These are phyloP conservation scores for Agriopis marginaria DNA, from an alignment of 2,888 invertebrate species.

Conservation along the genomic window DNA sequence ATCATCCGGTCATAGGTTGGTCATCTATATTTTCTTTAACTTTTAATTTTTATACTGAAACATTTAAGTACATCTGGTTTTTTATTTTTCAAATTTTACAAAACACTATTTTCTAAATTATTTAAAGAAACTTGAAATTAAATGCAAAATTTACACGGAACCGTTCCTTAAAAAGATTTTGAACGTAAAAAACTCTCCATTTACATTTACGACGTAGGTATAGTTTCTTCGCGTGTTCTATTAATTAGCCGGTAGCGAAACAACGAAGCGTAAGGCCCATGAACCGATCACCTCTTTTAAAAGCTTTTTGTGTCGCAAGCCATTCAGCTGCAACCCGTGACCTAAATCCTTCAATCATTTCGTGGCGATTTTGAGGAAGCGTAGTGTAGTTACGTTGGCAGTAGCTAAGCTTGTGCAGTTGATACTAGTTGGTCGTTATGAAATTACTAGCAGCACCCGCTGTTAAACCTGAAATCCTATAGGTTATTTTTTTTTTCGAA, in stretches of 20 bases:
- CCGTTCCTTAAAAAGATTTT: constrained; percentile 8
- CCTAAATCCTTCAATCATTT: constrained; percentile 79
- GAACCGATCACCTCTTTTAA: constrained; percentile 66
- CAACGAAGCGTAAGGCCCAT: constrained; percentile 60
- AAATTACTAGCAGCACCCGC: too few relatives aligned
- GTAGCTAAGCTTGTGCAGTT: constrained; percentile 28
- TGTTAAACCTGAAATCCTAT: too few relatives aligned
- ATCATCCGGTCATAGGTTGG: too few relatives aligned
- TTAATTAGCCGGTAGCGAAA: constrained; percentile 69
- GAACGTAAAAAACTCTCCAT: constrained; percentile 4
- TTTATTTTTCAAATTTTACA: too few relatives aligned
- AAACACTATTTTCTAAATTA: not conserved
- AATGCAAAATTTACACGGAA: constrained; percentile 12
- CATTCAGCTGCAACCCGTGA: constrained; percentile 70
- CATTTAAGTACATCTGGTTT: too few relatives aligned
- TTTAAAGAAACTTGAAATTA: not conserved
- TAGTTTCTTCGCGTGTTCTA: constrained; percentile 39
- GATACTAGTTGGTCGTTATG: too few relatives aligned
- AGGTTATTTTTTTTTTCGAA: too few relatives aligned
- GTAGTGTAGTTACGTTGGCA: constrained; percentile 10
- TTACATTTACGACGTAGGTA: constrained; percentile 28
- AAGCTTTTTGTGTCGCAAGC: constrained; percentile 64
- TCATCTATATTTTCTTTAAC: too few relatives aligned
- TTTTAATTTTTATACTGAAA: too few relatives aligned
- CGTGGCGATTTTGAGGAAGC: constrained; percentile 52